phyloP scores from a whole-genome alignment of 1,140 invertebrate genomes.

The Bombyx mandarina region DNA sequence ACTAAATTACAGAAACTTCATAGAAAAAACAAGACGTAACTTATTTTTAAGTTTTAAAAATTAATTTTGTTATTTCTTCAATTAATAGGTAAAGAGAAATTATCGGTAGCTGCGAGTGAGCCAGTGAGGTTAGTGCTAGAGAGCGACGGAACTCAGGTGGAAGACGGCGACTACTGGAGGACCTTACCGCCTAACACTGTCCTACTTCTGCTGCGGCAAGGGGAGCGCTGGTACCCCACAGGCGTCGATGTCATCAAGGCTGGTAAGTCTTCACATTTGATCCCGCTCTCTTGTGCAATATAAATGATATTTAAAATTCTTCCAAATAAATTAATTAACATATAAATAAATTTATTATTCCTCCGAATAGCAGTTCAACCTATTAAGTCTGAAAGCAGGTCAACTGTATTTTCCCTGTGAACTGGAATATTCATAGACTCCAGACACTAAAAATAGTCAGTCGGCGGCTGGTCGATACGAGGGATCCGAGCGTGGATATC shows the following conservation, averaged over 20 bases:
- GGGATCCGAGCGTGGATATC: no score
- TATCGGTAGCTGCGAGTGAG: slow-evolving; percentile 86
- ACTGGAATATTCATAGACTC: no score
- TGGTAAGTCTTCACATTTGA: slow-evolving; percentile 78
- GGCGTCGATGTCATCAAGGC: slow-evolving; percentile 93
- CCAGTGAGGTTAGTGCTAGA: slow-evolving; percentile 90
- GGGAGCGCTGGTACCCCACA: slow-evolving; percentile 92
- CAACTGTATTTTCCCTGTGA: no score
- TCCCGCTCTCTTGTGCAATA: no score
- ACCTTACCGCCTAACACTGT: slow-evolving; percentile 92
- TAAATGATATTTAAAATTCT: no score
- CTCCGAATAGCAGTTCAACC: neutral
- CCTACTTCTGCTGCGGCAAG: slow-evolving; percentile 86
- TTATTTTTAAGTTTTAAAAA: no score
- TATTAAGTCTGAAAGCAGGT: neutral
- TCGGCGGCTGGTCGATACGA: no score
- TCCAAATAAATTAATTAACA: no score
- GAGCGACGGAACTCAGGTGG: slow-evolving; percentile 94
- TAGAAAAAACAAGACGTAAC: no score
- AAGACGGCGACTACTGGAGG: slow-evolving; percentile 94
- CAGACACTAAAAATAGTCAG: no score
- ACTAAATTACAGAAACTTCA: no score
- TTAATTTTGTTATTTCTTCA: neutral
- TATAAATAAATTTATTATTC: no score
- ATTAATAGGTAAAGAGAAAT: slow-evolving; percentile 85